Evolutionary conservation across 2,888 invertebrate genomes (phyloP), one percentile per base, ranked within the genome.

Genomic region (Dinocampus coccinellae): DNA sequence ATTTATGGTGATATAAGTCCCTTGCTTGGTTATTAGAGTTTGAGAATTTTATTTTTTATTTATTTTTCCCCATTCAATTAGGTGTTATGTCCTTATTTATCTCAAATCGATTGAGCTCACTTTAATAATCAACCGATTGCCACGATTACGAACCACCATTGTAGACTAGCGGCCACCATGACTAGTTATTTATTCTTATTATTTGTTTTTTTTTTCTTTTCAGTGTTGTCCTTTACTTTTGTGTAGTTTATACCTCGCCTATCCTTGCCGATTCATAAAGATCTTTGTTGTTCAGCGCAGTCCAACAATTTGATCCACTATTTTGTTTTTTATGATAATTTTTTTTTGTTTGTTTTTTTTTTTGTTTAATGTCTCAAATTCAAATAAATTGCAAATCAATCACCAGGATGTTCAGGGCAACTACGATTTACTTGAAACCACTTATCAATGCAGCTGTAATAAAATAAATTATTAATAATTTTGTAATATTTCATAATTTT

Each of bases 381-480:
- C 75, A 58, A 74, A 77, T 20, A 47, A 66, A 79, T 74, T 79
- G 63, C 78, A 82, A 87, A 85, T 88, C 88, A 97, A 91, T 98
- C 98, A 84, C 96, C 95, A 82, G 99, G 98, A 90, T 99, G 99
- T 90, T 98, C 98, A 68, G 99, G 99, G 91, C 99, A 99, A 85
- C 97, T 97, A 89, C 98, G 94, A 91, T 98, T 99, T 88, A 97
- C 95, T 90, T 97, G 96, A 90, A 99, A 99, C 99, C 99, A 99
- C 90, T 95, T 94, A 91, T 99, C 98, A 90, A 99, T 98, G 91
- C 99, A 99, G 89, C 97, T 98, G 91, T 62, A 93, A 92, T 65
- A 64, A 70, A 57, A 71, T 63, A 47, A 29, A 29, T 42, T 29
- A 34, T 13, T 33, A 11, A n/a, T 9, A 36, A n/a, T 36, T 52